Conservation (phyloP, 2,113 vertebrate species). For the Delphinapterus leucas region DNA sequence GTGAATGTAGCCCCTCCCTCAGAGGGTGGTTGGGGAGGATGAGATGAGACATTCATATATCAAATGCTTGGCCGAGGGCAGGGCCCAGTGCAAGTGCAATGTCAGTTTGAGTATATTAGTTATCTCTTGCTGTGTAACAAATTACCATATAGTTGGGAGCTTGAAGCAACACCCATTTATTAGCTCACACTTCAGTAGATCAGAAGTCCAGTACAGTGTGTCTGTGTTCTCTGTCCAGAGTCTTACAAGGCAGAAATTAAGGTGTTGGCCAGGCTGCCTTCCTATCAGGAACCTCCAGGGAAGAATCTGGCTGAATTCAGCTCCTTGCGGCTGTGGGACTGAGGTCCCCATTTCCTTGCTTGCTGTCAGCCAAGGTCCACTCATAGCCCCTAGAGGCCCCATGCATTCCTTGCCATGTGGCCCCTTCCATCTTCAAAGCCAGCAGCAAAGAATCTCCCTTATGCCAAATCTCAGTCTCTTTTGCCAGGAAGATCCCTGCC, state of each 20-base stretch:
- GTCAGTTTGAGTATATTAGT: too few relatives aligned
- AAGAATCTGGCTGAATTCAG: not conserved
- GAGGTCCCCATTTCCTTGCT: not conserved
- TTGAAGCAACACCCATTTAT: too few relatives aligned
- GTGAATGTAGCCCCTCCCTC: not conserved
- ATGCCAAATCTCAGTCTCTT: not conserved
- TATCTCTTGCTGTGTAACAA: not conserved
- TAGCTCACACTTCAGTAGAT: not conserved
- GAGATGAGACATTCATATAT: not conserved
- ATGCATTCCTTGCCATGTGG: not conserved
- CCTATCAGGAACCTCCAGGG: not conserved
- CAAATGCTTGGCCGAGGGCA: not conserved
- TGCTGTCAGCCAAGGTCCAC: not conserved
- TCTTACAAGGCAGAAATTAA: not conserved
- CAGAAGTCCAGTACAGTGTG: not conserved
- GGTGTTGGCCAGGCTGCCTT: not conserved
- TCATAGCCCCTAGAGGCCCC: not conserved
- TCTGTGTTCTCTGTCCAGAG: not conserved
- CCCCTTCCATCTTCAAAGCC: not conserved
- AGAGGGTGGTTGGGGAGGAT: not conserved
- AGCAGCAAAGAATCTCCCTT: not conserved
- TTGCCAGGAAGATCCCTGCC: not conserved
- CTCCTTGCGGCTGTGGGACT: not conserved
- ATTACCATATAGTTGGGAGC: not conserved
- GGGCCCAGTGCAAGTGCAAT: rapidly evolving